Base-by-base conservation (phyloP, 2,113 vertebrate species). In the Notothenia coriiceps region DNA sequence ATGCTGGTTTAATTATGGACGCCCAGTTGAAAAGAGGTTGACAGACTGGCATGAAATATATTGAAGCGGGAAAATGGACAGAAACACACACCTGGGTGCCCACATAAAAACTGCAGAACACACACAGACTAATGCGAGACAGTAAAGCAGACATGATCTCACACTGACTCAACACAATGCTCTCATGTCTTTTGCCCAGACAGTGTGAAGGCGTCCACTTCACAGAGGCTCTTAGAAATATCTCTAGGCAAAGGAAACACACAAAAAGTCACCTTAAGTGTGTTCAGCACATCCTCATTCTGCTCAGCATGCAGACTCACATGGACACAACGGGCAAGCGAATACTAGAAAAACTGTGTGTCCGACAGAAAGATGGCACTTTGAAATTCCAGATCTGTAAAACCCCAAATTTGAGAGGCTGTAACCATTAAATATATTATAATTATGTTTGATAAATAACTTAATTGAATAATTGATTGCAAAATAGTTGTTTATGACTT, bases 11-110 rank as follows among this genome's bases (percentile, higher is more conserved):
- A 50, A 77, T 82, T 83, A 80, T 77, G 67, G 64, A 76, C 49
- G 69, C 25, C 17, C 49, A 18, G 22, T 46, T 57, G 29, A 10
- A 15, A 52, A 73, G 46, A 74, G 59, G 61, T 67, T 74, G 66
- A 79, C 52, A 74, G 52, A 76, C 49, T 73, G 50, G 57, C 54
- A 80, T 57, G 51, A 66, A 67, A 71, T 61, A 87, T 61, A 79
- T 17, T 76, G 35, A 69, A 2, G 20, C 52, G 51, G 0, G 35
- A 40, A 72, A 25, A 78, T 68, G 74, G 12, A 83, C 1, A 49
- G 18, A 63, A 55, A 49, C 5, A 63, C 9, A 76, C n/a, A 72
- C n/a, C 72, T 47, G 49, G 40, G 52, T n/a, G 40, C 49, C 6
- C 35, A 40, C 35, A 40, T 6, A 7, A 40, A 40, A 7, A 40